These are phyloP conservation scores for Melanotus villosus DNA, from an alignment of 2,888 invertebrate species.

Conservation along the genomic window DNA sequence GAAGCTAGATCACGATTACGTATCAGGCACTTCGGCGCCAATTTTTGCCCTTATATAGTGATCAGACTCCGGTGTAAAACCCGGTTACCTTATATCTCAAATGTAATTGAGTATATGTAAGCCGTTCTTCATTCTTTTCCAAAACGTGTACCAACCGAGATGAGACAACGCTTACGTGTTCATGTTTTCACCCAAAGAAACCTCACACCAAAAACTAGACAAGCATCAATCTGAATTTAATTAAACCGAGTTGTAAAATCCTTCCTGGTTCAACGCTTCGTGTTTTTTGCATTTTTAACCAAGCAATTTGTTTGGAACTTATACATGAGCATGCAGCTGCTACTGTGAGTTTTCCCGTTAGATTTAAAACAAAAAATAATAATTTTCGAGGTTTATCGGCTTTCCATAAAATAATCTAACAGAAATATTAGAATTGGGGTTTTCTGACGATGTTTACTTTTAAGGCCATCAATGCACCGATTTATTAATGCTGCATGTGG, in stretches of 20 bases:
- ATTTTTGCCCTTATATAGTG: constrained; percentile 29
- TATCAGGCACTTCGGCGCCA: constrained; percentile 5
- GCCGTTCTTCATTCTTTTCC: neutral
- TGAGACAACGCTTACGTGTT: neutral
- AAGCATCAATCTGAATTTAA: constrained; percentile 10
- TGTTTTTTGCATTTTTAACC: neutral
- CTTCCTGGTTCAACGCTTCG: constrained; percentile 9
- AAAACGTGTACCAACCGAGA: neutral
- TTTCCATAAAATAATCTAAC: no score
- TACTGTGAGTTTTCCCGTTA: neutral
- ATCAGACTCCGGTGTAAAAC: neutral
- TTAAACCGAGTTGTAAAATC: neutral
- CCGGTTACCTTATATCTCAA: constrained; percentile 1
- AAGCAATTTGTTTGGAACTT: neutral
- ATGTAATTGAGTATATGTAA: neutral
- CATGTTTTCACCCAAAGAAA: neutral
- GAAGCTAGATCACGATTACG: no score
- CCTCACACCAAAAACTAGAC: constrained; percentile 3
- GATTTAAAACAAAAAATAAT: neutral
- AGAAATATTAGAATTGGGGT: no score
- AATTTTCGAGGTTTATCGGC: no score
- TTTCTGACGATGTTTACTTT: no score
- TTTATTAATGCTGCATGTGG: no score
- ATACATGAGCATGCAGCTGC: neutral
- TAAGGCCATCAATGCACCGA: no score